phyloP scores from a whole-genome alignment of 2,797 vertebrate species.

The Eospalax fontanierii region DNA sequence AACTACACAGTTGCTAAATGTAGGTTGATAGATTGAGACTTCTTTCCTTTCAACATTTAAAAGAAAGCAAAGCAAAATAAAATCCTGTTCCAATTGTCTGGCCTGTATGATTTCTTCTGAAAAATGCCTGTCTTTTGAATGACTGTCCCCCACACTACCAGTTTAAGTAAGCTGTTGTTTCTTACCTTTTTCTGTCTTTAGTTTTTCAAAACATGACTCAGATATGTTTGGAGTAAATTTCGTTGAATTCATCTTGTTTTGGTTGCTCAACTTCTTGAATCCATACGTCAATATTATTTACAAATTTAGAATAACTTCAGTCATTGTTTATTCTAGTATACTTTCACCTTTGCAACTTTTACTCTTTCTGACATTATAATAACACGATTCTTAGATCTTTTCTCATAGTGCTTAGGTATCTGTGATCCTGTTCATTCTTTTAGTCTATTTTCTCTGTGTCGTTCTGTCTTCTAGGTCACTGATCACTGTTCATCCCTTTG shows the following conservation, averaged over 20 bases:
- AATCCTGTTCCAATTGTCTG: background rate
- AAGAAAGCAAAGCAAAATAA: too few species aligned
- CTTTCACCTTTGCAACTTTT: background rate
- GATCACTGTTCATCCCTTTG: background rate
- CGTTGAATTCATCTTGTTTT: background rate
- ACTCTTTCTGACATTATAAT: background rate
- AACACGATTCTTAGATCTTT: background rate
- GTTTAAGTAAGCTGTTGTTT: background rate
- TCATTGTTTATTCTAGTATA: background rate
- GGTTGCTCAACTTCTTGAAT: background rate
- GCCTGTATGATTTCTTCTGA: background rate
- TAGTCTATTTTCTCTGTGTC: background rate
- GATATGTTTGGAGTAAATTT: too few species aligned
- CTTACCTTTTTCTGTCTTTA: background rate
- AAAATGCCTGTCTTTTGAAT: conserved; percentile 26
- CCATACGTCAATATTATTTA: background rate
- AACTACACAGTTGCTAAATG: background rate
- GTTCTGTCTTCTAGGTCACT: background rate
- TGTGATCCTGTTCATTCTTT: background rate
- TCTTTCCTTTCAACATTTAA: conserved; percentile 40
- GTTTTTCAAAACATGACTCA: too few species aligned
- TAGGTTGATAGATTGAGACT: background rate
- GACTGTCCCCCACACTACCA: background rate
- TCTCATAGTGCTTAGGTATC: background rate
- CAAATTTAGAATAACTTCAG: background rate